Evolutionary conservation across 1,140 invertebrate genomes (phyloP), one percentile per base, ranked within the genome.

Genomic region (Pachypeltis micranthus): DNA sequence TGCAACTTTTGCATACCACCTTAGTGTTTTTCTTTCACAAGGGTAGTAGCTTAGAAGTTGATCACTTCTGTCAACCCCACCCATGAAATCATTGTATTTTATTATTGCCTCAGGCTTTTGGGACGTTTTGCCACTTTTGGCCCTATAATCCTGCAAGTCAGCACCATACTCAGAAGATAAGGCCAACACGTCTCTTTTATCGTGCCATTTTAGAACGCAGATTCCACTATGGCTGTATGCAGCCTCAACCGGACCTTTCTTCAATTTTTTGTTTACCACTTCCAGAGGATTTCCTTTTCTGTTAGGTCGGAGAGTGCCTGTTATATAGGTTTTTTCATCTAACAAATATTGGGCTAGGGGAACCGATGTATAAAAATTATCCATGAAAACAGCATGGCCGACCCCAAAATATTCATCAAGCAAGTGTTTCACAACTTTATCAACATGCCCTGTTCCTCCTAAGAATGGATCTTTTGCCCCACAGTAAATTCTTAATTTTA

Each of bases 401-500:
- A 58, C 12, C 66, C 55, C 51, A 69, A 54, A 29, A 68, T 63
- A 44, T 31, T 59, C 21, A 65, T 57, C 54, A 68, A 62, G 27
- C 70, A 31, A 14, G 62, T 61, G 26, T 59, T 61, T 62, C 29
- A 54, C 28, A 56, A 61, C 63, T 68, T 63, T 54, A 21, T 58
- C 19, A 59, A 19, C 39, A 64, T 44, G 21, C 56, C 60, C 55
- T 31, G 59, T 25, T 54, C 23, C 64, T 7, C 28, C 64, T 62
- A 27, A 58, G 61, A 2, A 44, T 44, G 44, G 24, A 57, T 47
- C 47, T 21, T 31, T 58, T 58, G 57, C 65, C 66, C 72, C 63
- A 63, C 64, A 21, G 71, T 70, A 70, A 66, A 71, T 63, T 70
- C 68, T 66, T 60, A 67, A 21, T 66, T 65, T 65, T 61, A 62